Percentiles rank a stretch among this genome's conserved stretches.
Evolutionary conservation across 2,113 vertebrate genomes (phyloP).

Genomic region (Phrynosoma blainvillii): DNA sequence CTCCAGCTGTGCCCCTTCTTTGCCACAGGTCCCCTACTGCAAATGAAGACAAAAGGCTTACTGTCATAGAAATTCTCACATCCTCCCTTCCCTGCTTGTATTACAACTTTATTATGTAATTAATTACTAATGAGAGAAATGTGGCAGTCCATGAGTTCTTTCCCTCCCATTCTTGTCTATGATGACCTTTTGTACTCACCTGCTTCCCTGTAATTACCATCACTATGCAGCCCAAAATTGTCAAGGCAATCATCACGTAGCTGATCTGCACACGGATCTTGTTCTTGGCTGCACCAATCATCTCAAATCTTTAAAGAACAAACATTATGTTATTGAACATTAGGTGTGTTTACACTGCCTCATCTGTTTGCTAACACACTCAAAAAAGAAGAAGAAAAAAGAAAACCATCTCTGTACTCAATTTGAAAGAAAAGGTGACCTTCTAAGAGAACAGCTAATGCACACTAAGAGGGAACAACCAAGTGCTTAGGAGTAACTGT

Average conservation of each 20-base stretch:
- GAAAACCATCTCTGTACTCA: neutral
- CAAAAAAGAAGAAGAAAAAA: neutral
- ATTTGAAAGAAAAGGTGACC: neutral
- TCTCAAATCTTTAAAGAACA: constrained; percentile 79
- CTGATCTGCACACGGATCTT: constrained; percentile 84
- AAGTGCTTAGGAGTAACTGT: no score
- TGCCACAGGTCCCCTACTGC: no score
- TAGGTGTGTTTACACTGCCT: neutral
- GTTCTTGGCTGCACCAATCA: constrained; percentile 86
- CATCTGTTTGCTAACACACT: neutral
- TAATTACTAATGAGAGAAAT: neutral
- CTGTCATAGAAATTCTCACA: neutral
- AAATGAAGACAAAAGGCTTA: no score
- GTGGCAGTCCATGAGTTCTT: neutral
- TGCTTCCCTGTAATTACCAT: constrained; percentile 85
- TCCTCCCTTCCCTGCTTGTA: neutral
- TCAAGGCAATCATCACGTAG: constrained; percentile 85
- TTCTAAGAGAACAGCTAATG: neutral
- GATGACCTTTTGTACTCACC: constrained; percentile 74
- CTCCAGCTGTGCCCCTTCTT: no score
- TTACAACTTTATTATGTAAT: neutral
- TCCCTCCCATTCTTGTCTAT: neutral
- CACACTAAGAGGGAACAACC: no score
- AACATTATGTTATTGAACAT: neutral
- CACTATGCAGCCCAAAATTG: constrained; percentile 79